These are phyloP conservation scores for Erythrocebus patas DNA, from an alignment of 2,113 vertebrate genomes.

Conservation along the genomic window DNA sequence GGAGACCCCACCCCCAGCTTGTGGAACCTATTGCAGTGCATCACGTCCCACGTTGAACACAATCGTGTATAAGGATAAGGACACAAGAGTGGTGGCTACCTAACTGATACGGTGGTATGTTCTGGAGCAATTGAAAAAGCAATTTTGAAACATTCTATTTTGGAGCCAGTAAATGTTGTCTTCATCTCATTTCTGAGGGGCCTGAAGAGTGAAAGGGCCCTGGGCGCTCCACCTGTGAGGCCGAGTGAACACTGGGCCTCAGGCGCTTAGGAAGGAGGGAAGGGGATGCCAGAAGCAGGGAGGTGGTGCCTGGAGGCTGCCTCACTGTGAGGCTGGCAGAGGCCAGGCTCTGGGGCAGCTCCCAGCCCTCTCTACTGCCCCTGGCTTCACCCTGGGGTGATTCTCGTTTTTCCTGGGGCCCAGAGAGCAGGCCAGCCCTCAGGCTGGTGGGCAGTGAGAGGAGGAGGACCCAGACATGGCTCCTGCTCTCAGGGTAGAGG, in stretches of 20 bases:
- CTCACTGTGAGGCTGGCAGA: not conserved
- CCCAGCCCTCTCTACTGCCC: not conserved
- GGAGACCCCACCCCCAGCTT: not conserved
- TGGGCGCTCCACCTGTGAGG: not conserved
- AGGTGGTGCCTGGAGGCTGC: not conserved
- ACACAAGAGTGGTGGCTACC: not conserved
- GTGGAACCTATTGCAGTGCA: not conserved
- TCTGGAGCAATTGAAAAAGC: not conserved
- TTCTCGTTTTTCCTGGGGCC: not conserved
- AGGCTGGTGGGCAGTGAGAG: not conserved
- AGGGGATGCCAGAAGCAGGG: not conserved
- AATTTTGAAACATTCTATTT: not conserved
- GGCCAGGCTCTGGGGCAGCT: not conserved
- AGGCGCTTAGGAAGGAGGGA: not conserved
- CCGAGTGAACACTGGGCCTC: not conserved
- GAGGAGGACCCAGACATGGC: not conserved
- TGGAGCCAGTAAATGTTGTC: not conserved
- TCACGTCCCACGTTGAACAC: not conserved
- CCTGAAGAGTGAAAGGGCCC: not conserved
- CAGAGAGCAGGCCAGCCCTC: not conserved
- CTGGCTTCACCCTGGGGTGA: not conserved
- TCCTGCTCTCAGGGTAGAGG: not conserved
- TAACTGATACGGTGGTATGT: not conserved
- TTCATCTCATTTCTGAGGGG: not conserved
- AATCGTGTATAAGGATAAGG: fast-evolving